Evolutionary conservation across 1,140 invertebrate species (phyloP).

Genomic region (Drosophila sp.): DNA sequence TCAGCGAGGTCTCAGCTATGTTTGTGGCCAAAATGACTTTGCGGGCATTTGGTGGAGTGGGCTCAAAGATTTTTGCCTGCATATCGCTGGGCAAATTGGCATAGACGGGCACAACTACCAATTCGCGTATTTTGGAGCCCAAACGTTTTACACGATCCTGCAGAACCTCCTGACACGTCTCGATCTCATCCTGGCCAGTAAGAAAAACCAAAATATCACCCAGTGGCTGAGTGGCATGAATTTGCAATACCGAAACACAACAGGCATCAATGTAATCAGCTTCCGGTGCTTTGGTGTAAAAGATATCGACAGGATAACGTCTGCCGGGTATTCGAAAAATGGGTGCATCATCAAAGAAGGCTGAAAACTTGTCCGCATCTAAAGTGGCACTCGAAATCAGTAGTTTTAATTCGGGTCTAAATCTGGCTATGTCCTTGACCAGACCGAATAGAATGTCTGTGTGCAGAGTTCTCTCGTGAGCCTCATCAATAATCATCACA

Average conservation of each 20-base stretch:
- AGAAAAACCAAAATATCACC: slow-evolving; percentile 99
- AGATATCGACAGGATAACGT: slow-evolving; percentile 95
- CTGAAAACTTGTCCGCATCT: slow-evolving; percentile 99
- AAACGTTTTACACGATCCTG: slow-evolving; percentile 94
- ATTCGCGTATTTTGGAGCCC: slow-evolving; percentile 96
- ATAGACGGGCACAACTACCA: slow-evolving; percentile 98
- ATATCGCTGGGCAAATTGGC: slow-evolving; percentile 99
- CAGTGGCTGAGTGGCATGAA: slow-evolving; percentile 97
- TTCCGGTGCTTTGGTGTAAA: slow-evolving; percentile 99
- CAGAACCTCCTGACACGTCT: slow-evolving; percentile 96
- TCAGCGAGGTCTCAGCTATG: slow-evolving; percentile 99
- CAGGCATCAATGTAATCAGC: slow-evolving; percentile 99
- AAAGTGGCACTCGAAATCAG: slow-evolving; percentile 99
- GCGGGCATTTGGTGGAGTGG: slow-evolving; percentile 96
- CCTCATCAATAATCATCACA: slow-evolving; percentile 99
- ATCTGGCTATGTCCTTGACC: slow-evolving; percentile 98
- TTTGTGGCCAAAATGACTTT: slow-evolving; percentile 99
- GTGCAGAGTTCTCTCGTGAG: slow-evolving; percentile 98
- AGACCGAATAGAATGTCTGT: slow-evolving; percentile 99
- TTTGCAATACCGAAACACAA: slow-evolving; percentile 98
- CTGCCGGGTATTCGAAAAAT: slow-evolving; percentile 98
- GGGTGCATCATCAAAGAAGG: slow-evolving; percentile 99
- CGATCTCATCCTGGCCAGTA: slow-evolving; percentile 98
- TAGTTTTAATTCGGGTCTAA: slow-evolving; percentile 96
- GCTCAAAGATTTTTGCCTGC: slow-evolving; percentile 99